phyloP scores from a whole-genome alignment of 2,113 vertebrate genomes.

The Anser cygnoides region DNA sequence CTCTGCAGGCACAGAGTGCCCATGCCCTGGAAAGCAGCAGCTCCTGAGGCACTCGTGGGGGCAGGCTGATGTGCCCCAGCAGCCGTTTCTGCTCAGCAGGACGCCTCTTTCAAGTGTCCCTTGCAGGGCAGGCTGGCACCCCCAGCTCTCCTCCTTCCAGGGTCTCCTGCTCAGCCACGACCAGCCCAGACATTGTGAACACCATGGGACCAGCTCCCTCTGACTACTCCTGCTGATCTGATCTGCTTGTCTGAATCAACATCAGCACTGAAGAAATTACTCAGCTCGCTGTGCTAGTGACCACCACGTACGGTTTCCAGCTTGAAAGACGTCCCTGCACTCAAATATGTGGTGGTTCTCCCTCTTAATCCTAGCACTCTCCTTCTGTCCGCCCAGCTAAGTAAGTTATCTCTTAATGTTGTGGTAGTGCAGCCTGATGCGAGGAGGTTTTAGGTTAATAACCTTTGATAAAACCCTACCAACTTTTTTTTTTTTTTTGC shows the following conservation, averaged over 20 bases:
- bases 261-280: conserved; percentile 3
- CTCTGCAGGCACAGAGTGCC: neutral
- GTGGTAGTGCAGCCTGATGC: neutral
- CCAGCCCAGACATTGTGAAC: neutral
- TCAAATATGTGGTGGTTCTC: neutral
- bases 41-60: neutral
- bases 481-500: conserved; percentile 14
- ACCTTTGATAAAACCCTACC: conserved; percentile 24
- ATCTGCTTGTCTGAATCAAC: conserved; percentile 7
- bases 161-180: neutral
- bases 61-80: neutral
- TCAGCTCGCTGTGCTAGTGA: neutral
- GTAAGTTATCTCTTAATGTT: conserved; percentile 12
- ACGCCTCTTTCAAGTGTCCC: neutral
- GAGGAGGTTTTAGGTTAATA: conserved; percentile 40
- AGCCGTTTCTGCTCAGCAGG: neutral
- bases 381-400: neutral
- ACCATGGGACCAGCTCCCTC: neutral
- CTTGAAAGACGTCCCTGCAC: neutral
- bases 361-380: neutral
- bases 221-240: neutral
- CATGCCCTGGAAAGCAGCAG: neutral
- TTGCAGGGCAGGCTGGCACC: neutral
- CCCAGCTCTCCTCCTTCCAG: neutral
- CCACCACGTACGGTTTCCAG: neutral